These are phyloP conservation scores for Climacteris rufus DNA, from an alignment of 2,113 vertebrate genomes.

Conservation along the genomic window DNA sequence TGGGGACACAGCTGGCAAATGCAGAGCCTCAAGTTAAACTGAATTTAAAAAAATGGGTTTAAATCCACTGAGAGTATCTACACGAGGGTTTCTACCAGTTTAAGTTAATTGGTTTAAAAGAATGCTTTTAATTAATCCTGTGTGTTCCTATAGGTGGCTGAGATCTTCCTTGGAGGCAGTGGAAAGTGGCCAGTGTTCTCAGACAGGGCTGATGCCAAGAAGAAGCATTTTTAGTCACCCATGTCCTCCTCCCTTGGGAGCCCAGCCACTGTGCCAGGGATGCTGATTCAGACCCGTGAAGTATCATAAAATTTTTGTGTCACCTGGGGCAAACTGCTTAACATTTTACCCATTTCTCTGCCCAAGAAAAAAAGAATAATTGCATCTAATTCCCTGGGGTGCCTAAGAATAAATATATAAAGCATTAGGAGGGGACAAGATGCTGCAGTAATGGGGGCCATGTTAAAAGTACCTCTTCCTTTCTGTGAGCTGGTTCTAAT, in stretches of 20 bases:
- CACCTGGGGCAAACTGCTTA: neutral
- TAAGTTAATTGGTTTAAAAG: slow-evolving; percentile 54
- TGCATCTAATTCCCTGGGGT: neutral
- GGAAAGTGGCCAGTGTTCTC: neutral
- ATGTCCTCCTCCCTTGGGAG: neutral
- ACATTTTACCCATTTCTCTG: slow-evolving; percentile 1
- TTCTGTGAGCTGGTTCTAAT: neutral
- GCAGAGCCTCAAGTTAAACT: slow-evolving; percentile 19
- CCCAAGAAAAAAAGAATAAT: neutral
- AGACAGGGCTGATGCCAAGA: neutral
- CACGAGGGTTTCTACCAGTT: slow-evolving; percentile 6
- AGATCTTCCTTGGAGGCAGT: neutral
- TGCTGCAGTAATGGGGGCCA: neutral
- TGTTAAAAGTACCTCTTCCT: neutral
- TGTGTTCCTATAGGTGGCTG: neutral
- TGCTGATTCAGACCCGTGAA: neutral
- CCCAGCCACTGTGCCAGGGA: neutral
- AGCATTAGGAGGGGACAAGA: neutral
- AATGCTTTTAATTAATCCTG: slow-evolving; percentile 54
- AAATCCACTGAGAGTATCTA: slow-evolving; percentile 30
- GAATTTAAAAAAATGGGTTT: neutral
- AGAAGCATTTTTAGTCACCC: neutral
- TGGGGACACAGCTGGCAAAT: slow-evolving; percentile 27
- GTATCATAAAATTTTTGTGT: neutral
- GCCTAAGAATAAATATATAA: slow-evolving; percentile 27